Evolutionary conservation across 92 coral and sea anemone species (phyloP), one percentile per base, ranked within the genome.

Genomic region (Muricea muricata): DNA sequence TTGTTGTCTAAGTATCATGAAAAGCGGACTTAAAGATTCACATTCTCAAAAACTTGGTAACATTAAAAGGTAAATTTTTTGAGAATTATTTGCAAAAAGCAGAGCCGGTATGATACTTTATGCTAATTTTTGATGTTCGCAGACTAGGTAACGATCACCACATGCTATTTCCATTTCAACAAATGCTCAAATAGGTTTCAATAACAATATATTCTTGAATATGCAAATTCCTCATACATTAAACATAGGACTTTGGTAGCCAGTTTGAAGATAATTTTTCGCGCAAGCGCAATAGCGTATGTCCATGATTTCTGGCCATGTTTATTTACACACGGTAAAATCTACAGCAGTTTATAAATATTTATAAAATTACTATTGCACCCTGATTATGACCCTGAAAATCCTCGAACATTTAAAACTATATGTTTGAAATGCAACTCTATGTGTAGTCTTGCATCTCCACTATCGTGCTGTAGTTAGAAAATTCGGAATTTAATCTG

Each of bases 141-240:
- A 18, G 55, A 71, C 26, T 71, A 1, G 78, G 23, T 41, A 11
- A 20, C 0, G 18, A 40, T 71, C 25, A 33, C 78, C 78, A 39
- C 78, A 71, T 71, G 55, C 78, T n/a, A 71, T 34, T 71, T 71
- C 50, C 52, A 71, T 39, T 71, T 71, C 30, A 9, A 37, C 78
- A 71, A 71, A 33, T 23, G 30, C 24, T 24, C 25, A 1, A 40
- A n/a, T 71, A 71, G 4, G 52, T 56, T 13, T 71, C 18, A 45
- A 17, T 40, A 71, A 9, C 52, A 37, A 71, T 8, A 13, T 71
- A 40, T 71, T 34, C 29, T 71, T 71, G 78, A 71, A 71, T 71
- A 37, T 71, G 78, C 14, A 71, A 37, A 33, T 71, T 71, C 15
- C 7, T 41, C 55, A 34, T 34, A 71, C 78, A 35, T 41, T 35